phyloP scores from a whole-genome alignment of 1,140 invertebrate genomes.

The Diabrotica undecimpunctata region DNA sequence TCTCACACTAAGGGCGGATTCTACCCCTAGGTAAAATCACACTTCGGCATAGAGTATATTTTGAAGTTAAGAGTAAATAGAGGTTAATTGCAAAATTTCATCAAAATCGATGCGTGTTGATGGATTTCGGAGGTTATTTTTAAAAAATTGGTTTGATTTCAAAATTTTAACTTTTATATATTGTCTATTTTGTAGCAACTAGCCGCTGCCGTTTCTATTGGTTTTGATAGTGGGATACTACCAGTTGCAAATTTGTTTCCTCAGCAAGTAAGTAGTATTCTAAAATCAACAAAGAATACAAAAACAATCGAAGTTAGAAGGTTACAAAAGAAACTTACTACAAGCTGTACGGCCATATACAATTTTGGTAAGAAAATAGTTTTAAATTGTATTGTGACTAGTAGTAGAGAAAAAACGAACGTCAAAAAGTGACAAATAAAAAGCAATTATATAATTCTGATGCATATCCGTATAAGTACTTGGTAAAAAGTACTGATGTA shows the following conservation, averaged over 20 bases:
- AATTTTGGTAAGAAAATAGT: slow-evolving; percentile 49
- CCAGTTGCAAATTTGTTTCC: slow-evolving; percentile 62
- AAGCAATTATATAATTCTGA: background rate
- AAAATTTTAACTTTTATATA: no score
- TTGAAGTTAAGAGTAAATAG: no score
- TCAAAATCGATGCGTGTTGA: no score
- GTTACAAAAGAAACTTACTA: slow-evolving; percentile 50
- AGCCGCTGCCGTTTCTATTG: slow-evolving; percentile 56
- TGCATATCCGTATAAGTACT: no score
- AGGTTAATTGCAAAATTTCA: no score
- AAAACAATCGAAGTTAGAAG: slow-evolving; percentile 44
- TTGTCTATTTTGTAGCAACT: slow-evolving; percentile 50
- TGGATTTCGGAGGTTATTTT: no score
- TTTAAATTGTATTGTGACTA: slow-evolving; percentile 4
- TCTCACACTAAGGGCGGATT: no score
- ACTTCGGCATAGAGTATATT: no score
- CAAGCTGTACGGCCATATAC: slow-evolving; percentile 45
- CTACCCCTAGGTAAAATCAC: no score
- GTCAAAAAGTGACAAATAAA: background rate
- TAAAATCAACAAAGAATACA: slow-evolving; percentile 43
- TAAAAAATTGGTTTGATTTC: no score
- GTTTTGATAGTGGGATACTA: slow-evolving; percentile 65
- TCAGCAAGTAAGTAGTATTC: slow-evolving; percentile 47
- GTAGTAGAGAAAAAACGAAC: background rate
- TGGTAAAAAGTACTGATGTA: no score